These are phyloP conservation scores for Platorchestia sp. DNA, from an alignment of 1,140 invertebrate species.

Conservation along the genomic window DNA sequence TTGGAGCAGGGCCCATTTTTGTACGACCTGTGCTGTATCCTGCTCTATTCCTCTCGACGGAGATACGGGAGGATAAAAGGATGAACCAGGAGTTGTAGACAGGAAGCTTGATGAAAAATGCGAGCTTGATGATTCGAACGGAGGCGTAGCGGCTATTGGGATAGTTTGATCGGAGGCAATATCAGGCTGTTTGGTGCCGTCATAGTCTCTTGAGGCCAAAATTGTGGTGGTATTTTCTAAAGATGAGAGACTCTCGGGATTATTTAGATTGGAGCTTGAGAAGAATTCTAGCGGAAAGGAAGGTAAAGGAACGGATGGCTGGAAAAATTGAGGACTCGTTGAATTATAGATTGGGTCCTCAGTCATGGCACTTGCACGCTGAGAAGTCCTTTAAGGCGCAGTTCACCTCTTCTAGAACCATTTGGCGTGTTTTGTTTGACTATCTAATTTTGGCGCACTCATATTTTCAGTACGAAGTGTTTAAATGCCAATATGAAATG, in stretches of 20 bases:
- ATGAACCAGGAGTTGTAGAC: neutral
- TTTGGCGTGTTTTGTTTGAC: neutral
- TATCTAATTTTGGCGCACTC: neutral
- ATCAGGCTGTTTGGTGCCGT: neutral
- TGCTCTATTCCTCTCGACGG: neutral
- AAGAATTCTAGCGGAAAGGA: neutral
- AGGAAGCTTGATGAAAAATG: neutral
- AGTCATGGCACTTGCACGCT: neutral
- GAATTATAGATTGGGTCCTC: neutral
- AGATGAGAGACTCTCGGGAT: neutral
- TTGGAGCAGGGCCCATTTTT: constrained; percentile 4
- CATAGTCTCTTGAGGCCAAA: neutral
- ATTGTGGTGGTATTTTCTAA: neutral
- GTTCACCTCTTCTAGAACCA: neutral
- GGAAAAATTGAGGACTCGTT: neutral
- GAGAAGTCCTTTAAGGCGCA: neutral
- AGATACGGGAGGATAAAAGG: neutral
- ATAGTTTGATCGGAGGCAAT: neutral
- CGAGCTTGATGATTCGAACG: neutral
- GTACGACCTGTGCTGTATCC: neutral
- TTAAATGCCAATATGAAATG: neutral
- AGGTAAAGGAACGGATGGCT: neutral
- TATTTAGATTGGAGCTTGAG: neutral
- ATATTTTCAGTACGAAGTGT: neutral
- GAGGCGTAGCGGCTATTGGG: neutral